Evolutionary conservation across 2,888 invertebrate genomes (phyloP).

Genomic region (Tridacna crocea): DNA sequence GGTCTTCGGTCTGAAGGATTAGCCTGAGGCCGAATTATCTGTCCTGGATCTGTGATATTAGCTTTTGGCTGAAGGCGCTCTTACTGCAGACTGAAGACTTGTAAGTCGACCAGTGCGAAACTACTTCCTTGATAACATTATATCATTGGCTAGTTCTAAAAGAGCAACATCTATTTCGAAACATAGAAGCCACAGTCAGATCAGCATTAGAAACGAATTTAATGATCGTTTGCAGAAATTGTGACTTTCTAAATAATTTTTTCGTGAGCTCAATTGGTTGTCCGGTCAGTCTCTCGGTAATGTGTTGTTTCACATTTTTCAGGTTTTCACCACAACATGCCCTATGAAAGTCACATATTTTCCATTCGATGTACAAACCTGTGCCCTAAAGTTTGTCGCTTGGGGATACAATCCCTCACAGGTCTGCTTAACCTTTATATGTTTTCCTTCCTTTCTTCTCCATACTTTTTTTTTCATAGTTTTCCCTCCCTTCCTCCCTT

Average conservation of each 20-base stretch:
- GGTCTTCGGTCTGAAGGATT: too few relatives aligned
- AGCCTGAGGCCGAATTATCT: too few relatives aligned
- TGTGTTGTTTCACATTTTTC: not conserved
- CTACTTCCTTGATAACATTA: too few relatives aligned
- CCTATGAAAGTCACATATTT: not conserved
- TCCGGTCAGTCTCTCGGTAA: not conserved
- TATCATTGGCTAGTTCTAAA: too few relatives aligned
- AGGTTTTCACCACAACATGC: conserved; percentile 6
- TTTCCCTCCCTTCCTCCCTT: not conserved
- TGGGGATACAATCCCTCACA: not conserved
- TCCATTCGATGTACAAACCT: conserved; percentile 13
- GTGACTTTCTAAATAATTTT: not conserved
- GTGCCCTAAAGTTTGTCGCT: not conserved
- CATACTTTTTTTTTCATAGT: not conserved
- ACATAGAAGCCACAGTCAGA: too few relatives aligned
- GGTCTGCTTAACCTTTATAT: not conserved
- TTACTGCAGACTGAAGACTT: too few relatives aligned
- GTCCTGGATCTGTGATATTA: too few relatives aligned
- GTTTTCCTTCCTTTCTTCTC: not conserved
- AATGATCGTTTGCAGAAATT: not conserved
- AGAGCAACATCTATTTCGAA: too few relatives aligned
- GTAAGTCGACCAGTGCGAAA: too few relatives aligned
- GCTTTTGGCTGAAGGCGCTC: too few relatives aligned
- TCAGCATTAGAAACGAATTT: not conserved
- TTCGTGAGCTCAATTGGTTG: not conserved